Evolutionary conservation across 2,113 vertebrate species (phyloP).

Genomic region (Trogon surrucura): DNA sequence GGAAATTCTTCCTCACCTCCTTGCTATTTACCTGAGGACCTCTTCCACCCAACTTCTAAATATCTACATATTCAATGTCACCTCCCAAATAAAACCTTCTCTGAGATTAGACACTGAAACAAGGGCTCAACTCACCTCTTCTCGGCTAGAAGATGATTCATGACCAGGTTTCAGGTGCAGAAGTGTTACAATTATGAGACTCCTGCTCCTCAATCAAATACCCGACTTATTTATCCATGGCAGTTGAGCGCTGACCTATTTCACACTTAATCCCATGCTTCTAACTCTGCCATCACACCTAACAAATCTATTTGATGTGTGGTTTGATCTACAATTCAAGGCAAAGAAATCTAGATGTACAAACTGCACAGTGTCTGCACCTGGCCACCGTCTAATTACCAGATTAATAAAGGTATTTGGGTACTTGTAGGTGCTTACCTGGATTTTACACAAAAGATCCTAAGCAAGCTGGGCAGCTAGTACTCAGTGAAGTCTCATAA

Average conservation of each 20-base stretch:
- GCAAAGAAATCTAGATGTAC: neutral
- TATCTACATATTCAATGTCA: neutral
- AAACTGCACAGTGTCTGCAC: no score
- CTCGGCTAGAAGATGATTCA: neutral
- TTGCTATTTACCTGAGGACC: neutral
- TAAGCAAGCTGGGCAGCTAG: neutral
- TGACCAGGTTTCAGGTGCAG: neutral
- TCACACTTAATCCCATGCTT: neutral
- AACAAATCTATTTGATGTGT: neutral
- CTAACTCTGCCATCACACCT: neutral
- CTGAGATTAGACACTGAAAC: neutral
- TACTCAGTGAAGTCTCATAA: neutral
- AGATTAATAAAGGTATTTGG: neutral
- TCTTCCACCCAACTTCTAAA: neutral
- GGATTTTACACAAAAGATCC: neutral
- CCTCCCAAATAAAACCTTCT: neutral
- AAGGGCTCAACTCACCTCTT: neutral
- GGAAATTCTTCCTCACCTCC: neutral
- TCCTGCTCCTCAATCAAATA: neutral
- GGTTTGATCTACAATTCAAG: neutral
- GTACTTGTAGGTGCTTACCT: neutral
- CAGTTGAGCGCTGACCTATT: neutral
- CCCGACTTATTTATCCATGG: neutral
- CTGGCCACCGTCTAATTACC: neutral
- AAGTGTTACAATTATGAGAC: neutral